These are phyloP conservation scores for Cossypha heuglini DNA, from an alignment of 2,797 vertebrate genomes.

Conservation along the genomic window DNA sequence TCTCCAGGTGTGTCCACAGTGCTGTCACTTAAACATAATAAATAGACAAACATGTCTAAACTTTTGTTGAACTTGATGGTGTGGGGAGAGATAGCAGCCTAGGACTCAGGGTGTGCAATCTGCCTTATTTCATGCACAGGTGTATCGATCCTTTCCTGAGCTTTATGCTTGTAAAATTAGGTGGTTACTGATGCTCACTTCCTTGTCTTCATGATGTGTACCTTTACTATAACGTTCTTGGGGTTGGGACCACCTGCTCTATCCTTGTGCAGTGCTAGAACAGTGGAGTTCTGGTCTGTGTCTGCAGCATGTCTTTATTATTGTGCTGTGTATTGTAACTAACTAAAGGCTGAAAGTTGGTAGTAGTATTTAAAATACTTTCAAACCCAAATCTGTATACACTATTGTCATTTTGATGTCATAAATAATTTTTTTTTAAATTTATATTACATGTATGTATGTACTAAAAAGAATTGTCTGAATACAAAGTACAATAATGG, in stretches of 20 bases:
- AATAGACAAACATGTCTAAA: fast-evolving
- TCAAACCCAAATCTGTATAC: background rate
- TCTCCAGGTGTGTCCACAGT: background rate
- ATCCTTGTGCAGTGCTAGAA: background rate
- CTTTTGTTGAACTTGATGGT: background rate
- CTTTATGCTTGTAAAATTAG: background rate
- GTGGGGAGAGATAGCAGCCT: background rate
- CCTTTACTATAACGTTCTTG: background rate
- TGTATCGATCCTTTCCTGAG: background rate
- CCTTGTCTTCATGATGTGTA: background rate
- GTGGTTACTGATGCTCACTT: background rate
- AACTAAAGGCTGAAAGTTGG: background rate
- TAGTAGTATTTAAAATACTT: background rate
- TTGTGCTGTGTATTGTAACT: background rate
- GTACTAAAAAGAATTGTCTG: background rate
- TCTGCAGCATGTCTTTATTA: background rate
- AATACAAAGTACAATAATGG: background rate
- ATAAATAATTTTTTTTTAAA: background rate
- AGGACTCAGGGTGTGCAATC: background rate
- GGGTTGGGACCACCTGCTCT: background rate
- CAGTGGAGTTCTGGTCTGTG: background rate
- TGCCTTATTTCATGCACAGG: background rate
- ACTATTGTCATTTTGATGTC: background rate
- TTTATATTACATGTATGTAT: background rate
- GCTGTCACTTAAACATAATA: background rate